A percentile compares a stretch with the other conserved stretches of the same genome.
Conservation (phyloP, 2,113 vertebrate genomes). For the Apodemus sylvaticus region DNA sequence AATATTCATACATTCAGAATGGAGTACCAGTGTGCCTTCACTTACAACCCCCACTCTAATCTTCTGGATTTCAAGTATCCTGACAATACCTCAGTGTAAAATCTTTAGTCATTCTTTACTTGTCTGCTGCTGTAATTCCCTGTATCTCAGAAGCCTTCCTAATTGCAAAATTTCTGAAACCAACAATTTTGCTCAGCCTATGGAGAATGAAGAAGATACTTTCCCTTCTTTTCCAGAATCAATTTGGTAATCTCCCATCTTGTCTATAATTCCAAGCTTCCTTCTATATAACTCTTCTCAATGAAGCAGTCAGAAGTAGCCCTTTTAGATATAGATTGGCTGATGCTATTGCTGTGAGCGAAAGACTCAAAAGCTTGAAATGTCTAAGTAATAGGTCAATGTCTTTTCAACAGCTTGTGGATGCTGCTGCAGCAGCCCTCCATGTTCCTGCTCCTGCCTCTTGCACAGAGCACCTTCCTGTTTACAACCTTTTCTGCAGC, state of each 20-base stretch:
- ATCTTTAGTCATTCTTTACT: background rate
- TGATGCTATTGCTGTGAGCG: background rate
- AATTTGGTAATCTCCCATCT: background rate
- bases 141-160: background rate
- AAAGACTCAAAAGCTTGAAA: background rate
- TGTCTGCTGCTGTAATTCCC: background rate
- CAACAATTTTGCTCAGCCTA: background rate
- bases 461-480: background rate
- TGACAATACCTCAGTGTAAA: background rate
- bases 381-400: background rate
- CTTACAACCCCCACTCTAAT: background rate
- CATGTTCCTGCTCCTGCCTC: background rate
- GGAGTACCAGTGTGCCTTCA: background rate
- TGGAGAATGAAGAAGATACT: background rate
- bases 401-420: background rate
- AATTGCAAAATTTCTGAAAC: slow-evolving; percentile 16
- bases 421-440: background rate
- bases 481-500: background rate
- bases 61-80: background rate
- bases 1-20: background rate
- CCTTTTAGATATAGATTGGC: background rate
- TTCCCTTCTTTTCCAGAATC: background rate
- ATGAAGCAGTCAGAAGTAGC: slow-evolving; percentile 29
- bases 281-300: background rate
- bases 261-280: background rate